Evolutionary conservation across 2,113 vertebrate species (phyloP).

Genomic region (Columbina picui): DNA sequence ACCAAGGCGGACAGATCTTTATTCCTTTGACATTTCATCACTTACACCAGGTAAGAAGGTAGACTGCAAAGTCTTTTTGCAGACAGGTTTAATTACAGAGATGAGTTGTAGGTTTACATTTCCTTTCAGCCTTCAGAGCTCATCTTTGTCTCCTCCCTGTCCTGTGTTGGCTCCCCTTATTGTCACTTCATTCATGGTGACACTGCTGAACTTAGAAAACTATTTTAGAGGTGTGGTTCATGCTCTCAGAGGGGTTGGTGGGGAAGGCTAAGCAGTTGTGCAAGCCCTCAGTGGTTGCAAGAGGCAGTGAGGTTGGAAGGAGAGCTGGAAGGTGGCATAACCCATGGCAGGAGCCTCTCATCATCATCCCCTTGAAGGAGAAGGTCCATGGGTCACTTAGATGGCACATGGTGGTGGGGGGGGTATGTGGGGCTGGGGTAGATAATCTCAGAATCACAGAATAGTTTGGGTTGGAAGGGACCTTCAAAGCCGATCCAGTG

Average conservation of each 20-base stretch:
- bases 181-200: neutral
- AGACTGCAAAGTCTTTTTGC: neutral
- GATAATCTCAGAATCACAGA: neutral
- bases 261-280: neutral
- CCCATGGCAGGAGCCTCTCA: neutral
- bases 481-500: no score
- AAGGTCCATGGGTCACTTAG: neutral
- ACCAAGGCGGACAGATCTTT: neutral
- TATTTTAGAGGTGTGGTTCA: neutral
- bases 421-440: rapidly evolving
- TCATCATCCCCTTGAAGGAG: neutral
- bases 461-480: no score
- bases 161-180: neutral
- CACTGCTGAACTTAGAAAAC: neutral
- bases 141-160: neutral
- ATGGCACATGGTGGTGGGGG: neutral
- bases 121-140: neutral
- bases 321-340: neutral
- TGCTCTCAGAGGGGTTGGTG: neutral
- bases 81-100: neutral
- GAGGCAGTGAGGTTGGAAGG: neutral
- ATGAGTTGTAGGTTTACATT: neutral
- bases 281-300: neutral
- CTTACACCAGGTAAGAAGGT: neutral
- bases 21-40: neutral